Base-by-base conservation (phyloP, 2,113 vertebrate genomes). In the Struthio camelus region DNA sequence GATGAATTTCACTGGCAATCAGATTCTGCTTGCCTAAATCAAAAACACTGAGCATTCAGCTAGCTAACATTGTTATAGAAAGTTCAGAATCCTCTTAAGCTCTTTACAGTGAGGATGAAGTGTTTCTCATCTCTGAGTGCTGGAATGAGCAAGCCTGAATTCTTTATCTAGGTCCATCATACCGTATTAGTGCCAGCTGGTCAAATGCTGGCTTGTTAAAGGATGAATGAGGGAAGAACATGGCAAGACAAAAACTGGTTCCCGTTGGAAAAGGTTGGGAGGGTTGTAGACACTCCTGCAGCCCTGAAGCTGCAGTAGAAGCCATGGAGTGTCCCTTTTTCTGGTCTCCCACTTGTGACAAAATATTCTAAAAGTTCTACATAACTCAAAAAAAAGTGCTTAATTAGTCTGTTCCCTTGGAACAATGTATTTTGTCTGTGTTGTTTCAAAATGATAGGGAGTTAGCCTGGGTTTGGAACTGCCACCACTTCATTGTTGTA, bases 391-490 rank as follows among this genome's bases (percentile, higher is more conserved):
- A 59, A 38, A 44, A 88, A 62, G 5, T 2, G 2, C 86, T 64
- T 19, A 19, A 11, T 81, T 83, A 46, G 22, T 85, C 25, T 69
- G 24, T 62, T 69, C 13, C 56, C 7, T 50, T 77, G 36, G 36
- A 19, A 62, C 46, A 61, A 56, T 42, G 23, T 77, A 11, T 72
- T 77, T 80, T 84, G 46, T 75, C 50, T 1, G 2, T 75, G 19
- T 11, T 72, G 13, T 71, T 40, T 78, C 4, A 28, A 50, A 44
- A 15, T 40, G 11, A 20, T 70, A 54, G 0, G 0, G 62, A 80
- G 34, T 30, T 85, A 10, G 17, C 32, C 6, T 67, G 24, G 18
- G 24, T 83, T 87, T 95, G 46, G 36, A 90, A 87, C 50, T 69
- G 30, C 30, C 54, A 4, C 6, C 69, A 13, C 40, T 82, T 89